Conservation (phyloP, 2,797 vertebrate species). For the Anomalospiza imberbis region DNA sequence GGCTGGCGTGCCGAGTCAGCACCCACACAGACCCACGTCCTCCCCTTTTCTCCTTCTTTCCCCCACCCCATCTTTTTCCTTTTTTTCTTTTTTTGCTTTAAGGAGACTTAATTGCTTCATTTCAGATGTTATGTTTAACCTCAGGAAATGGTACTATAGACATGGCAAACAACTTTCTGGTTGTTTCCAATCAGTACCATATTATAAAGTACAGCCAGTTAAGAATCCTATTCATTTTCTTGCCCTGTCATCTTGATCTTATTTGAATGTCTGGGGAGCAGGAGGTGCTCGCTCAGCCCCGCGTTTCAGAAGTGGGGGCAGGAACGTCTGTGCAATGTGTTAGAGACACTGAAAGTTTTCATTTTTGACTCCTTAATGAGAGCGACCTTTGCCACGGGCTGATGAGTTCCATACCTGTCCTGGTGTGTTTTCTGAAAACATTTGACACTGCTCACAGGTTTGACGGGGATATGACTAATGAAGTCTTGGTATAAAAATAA, state of each 20-base stretch:
- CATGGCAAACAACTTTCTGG: constrained; percentile 80
- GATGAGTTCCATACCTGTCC: constrained; percentile 99
- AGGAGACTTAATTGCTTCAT: constrained; percentile 84
- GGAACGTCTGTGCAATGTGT: constrained; percentile 82
- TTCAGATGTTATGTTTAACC: constrained; percentile 88
- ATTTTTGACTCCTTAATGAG: constrained; percentile 99
- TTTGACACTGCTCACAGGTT: constrained; percentile 87
- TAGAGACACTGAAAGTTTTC: constrained; percentile 97
- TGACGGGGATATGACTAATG: constrained; percentile 99
- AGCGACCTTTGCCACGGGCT: constrained; percentile 91
- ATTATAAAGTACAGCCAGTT: constrained; percentile 77
- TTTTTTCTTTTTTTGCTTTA: background rate
- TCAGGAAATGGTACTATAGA: constrained; percentile 89
- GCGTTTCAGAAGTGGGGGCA: constrained; percentile 71
- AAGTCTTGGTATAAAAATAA: constrained; percentile 95
- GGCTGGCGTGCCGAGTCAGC: constrained; percentile 51
- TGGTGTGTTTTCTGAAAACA: constrained; percentile 86
- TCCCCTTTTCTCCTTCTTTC: background rate
- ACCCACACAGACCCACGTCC: constrained; percentile 17
- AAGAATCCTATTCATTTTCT: constrained; percentile 80
- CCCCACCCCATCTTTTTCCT: background rate
- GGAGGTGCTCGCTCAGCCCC: constrained; percentile 70
- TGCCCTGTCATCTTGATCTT: constrained; percentile 81
- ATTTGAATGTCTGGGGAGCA: constrained; percentile 83
- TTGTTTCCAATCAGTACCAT: constrained; percentile 79